These are phyloP conservation scores for Coendou prehensilis DNA, from an alignment of 2,797 vertebrate genomes.

Conservation along the genomic window DNA sequence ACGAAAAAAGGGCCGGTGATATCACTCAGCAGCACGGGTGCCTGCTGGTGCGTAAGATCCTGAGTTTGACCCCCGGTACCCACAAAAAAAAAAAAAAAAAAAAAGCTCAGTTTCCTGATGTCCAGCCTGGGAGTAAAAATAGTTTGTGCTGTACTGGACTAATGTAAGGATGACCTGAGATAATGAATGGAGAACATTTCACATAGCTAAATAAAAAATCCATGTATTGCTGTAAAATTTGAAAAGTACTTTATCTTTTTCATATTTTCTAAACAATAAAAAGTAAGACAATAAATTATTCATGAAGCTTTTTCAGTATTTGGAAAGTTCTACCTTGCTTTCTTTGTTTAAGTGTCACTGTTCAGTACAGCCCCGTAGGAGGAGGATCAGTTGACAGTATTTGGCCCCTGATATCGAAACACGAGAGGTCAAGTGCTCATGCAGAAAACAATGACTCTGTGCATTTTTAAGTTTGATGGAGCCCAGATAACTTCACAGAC, in stretches of 20 bases:
- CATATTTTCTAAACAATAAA: conserved; percentile 45
- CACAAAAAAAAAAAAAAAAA: too few relatives aligned
- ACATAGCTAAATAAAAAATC: background rate
- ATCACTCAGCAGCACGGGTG: too few relatives aligned
- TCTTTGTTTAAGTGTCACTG: background rate
- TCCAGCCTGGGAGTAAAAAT: background rate
- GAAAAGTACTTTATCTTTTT: conserved; percentile 56
- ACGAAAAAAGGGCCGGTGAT: too few relatives aligned
- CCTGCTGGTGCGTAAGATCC: too few relatives aligned
- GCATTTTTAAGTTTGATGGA: background rate
- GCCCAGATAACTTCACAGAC: background rate
- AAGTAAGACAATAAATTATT: conserved; percentile 29
- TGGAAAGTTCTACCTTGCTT: background rate
- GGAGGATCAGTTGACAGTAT: background rate
- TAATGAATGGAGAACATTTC: background rate
- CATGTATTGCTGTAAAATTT: background rate
- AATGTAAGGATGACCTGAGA: background rate
- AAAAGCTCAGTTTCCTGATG: background rate
- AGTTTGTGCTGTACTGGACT: background rate
- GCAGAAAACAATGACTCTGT: background rate
- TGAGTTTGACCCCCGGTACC: too few relatives aligned
- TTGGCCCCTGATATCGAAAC: background rate
- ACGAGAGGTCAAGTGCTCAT: background rate
- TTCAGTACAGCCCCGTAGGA: background rate
- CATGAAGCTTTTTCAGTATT: background rate